Base-by-base conservation (phyloP, 1,140 invertebrate species). In the Eueides isabella region DNA sequence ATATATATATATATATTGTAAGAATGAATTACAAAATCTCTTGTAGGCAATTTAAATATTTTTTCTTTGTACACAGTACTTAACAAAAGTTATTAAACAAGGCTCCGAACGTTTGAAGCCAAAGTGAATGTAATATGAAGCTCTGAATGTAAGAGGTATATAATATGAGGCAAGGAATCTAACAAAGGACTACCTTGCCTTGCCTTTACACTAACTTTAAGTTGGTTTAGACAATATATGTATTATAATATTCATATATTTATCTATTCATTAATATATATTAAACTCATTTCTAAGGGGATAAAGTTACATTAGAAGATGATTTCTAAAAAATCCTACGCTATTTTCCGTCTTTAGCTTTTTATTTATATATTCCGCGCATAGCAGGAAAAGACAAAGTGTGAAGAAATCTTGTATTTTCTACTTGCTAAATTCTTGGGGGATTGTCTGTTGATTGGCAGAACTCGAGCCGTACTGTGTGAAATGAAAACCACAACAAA, bases 121-220 rank as follows among this genome's bases (percentile, higher is more conserved):
- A 55, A 55, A 55, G 48, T 55, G 48, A 55, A 55, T 55, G 48
- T 55, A 55, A 55, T 26, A 55, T 55, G 23, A 55, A 55, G 48
- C 48, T 55, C 12, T 55, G 48, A 55, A 55, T 55, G 48, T 55
- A 12, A 55, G 23, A 55, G 48, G 48, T 55, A 55, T 55, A 55
- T 55, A 55, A 55, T 55, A 55, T 55, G n/a, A 55, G 11, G 23
- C 48, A 55, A 55, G 48, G 48, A 23, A 55, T 55, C 48, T 55
- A 55, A 55, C 48, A 55, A 55, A 55, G 48, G 48, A 55, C 48
- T 3, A 23, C 48, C 48, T 55, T 55, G 9, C 23, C 48, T 26
- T 11, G 48, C 48, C 48, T 55, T 55, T 55, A 55, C 26, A 55
- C 48, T 55, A 55, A 55, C 48, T 55, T 55, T 26, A 23, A 55